Percentiles rank a stretch among this genome's conserved stretches.
phyloP scores from a whole-genome alignment of 2,888 invertebrate genomes.

The Harmothoe impar region DNA sequence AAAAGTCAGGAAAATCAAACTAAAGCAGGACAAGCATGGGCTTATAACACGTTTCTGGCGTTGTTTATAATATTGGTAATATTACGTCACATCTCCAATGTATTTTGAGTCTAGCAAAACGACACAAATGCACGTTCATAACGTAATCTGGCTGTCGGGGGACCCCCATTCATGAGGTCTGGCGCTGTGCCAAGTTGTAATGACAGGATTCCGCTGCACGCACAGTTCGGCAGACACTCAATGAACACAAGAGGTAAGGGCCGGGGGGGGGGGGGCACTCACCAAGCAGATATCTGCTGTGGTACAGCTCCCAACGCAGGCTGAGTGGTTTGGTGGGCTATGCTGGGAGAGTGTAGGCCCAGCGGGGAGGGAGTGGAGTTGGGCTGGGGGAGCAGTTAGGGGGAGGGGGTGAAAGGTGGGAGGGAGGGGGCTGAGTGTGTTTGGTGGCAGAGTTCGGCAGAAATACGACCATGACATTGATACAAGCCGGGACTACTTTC shows the following conservation, averaged over 20 bases:
- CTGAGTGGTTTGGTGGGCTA: not conserved
- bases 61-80: too few relatives aligned
- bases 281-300: not conserved
- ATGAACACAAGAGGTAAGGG: not conserved
- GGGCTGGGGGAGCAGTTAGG: not conserved
- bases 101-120: too few relatives aligned
- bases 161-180: not conserved
- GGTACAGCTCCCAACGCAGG: not conserved
- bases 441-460: constrained; percentile 50
- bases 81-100: too few relatives aligned
- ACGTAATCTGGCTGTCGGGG: not conserved
- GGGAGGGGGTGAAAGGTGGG: not conserved
- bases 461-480: constrained; percentile 55
- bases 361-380: not conserved
- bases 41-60: too few relatives aligned
- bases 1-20: too few relatives aligned
- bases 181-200: constrained; percentile 13
- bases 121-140: too few relatives aligned
- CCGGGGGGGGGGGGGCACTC: not conserved
- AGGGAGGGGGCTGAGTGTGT: not conserved
- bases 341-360: not conserved
- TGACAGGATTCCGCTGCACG: constrained; percentile 50
- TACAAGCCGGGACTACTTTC: constrained; percentile 57
- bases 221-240: constrained; percentile 51
- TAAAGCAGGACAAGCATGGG: too few relatives aligned